phyloP scores from a whole-genome alignment of 2,113 vertebrate genomes.

The Stomatorhinus ivindoensis region DNA sequence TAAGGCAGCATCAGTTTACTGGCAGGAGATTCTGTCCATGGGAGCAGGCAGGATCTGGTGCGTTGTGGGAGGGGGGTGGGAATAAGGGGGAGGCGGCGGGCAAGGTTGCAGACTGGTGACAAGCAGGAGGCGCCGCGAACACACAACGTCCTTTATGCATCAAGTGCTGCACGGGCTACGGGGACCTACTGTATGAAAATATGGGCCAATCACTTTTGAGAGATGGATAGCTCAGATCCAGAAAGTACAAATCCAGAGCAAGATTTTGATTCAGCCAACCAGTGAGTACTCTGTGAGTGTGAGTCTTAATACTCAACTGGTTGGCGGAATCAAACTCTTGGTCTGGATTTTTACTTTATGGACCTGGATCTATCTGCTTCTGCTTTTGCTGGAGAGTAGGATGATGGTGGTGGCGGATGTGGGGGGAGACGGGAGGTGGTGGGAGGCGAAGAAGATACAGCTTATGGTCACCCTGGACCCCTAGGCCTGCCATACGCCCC shows the following conservation, averaged over 20 bases:
- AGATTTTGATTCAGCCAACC: not conserved
- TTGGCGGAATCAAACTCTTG: not conserved
- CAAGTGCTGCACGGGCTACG: not conserved
- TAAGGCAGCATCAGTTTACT: conserved; percentile 5
- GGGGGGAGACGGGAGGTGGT: not conserved
- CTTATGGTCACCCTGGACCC: conserved; percentile 27
- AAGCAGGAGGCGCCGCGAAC: not conserved
- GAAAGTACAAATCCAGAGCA: not conserved
- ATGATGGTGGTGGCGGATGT: not conserved
- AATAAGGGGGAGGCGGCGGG: not conserved
- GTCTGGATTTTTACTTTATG: not conserved
- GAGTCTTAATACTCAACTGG: not conserved
- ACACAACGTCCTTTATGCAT: not conserved
- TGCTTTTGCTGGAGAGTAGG: not conserved
- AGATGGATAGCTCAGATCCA: not conserved
- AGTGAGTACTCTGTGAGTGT: not conserved
- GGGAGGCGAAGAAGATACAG: conserved; percentile 8
- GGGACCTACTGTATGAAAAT: not conserved
- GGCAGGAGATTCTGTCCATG: not conserved
- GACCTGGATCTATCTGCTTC: not conserved
- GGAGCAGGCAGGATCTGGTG: not conserved
- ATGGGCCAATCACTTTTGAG: not conserved
- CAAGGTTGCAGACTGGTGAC: not conserved
- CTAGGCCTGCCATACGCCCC: conserved; percentile 25
- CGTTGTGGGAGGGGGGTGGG: not conserved